These are phyloP conservation scores for Tamias sibiricus DNA, from an alignment of 2,113 vertebrate species.

Conservation along the genomic window DNA sequence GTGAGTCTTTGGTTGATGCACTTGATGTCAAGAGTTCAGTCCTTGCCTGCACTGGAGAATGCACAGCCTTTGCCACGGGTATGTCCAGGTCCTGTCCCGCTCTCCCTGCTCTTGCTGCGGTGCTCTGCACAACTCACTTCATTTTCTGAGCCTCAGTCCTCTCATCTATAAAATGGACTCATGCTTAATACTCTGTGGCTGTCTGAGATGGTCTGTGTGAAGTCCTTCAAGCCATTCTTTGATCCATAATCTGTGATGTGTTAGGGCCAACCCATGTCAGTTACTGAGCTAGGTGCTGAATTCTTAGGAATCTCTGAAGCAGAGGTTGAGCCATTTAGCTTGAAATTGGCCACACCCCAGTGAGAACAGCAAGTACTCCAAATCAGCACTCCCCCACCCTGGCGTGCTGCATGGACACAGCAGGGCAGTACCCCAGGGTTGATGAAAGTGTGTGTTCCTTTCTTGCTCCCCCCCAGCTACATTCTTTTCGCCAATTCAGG, in stretches of 20 bases:
- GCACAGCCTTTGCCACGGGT: background rate
- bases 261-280: background rate
- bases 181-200: background rate
- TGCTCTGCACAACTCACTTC: background rate
- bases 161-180: background rate
- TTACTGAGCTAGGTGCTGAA: background rate
- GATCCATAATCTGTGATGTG: background rate
- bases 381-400: background rate
- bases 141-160: background rate
- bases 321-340: background rate
- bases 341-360: background rate
- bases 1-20: background rate
- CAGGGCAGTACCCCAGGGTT: too few relatives aligned
- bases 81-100: background rate
- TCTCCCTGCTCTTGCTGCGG: background rate
- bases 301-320: background rate
- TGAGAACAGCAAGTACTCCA: background rate
- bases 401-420: background rate
- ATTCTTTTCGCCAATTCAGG: background rate
- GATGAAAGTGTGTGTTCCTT: background rate
- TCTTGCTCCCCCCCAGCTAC: background rate
- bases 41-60: background rate
- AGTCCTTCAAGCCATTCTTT: background rate
- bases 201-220: background rate
- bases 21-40: background rate